A percentile compares a stretch with the other conserved stretches of the same genome.
Conservation (phyloP, 2,888 invertebrate species). For the Pardosa pseudoannulata region DNA sequence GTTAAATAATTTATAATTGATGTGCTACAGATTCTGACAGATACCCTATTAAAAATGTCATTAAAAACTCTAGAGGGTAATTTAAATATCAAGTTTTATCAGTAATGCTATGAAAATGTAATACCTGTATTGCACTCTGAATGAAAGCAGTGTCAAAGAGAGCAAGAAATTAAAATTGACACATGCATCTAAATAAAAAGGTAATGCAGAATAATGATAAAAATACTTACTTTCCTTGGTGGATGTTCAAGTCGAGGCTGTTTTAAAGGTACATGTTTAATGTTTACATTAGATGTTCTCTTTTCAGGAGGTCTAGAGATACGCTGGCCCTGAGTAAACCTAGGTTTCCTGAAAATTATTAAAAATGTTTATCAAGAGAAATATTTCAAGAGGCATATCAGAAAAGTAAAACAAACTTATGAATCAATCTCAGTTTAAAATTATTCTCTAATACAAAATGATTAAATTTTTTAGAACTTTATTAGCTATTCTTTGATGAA, state of each 20-base stretch:
- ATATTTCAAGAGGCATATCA: too few species aligned
- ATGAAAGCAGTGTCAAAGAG: neutral
- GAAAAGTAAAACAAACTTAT: too few species aligned
- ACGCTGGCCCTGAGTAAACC: conserved; percentile 1
- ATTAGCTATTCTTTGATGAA: too few species aligned
- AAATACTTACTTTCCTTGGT: conserved; percentile 22
- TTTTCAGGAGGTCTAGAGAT: conserved; percentile 34
- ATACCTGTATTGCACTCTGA: neutral
- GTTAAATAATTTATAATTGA: too few species aligned
- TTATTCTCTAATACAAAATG: too few species aligned
- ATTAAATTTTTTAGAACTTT: too few species aligned
- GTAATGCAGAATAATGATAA: neutral
- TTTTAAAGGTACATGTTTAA: conserved; percentile 45
- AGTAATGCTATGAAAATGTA: neutral
- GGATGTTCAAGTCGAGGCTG: conserved; percentile 34
- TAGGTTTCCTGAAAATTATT: conserved; percentile 2
- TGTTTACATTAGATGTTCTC: conserved; percentile 28
- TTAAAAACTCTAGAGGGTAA: too few species aligned
- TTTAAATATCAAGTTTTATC: too few species aligned
- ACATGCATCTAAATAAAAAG: neutral
- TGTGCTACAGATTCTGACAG: too few species aligned
- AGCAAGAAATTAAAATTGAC: neutral
- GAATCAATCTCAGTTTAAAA: too few species aligned
- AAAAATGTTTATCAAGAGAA: too few species aligned
- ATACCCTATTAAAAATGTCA: too few species aligned